Evolutionary conservation across 2,888 invertebrate species (phyloP).

Genomic region (Sturmia bella): DNA sequence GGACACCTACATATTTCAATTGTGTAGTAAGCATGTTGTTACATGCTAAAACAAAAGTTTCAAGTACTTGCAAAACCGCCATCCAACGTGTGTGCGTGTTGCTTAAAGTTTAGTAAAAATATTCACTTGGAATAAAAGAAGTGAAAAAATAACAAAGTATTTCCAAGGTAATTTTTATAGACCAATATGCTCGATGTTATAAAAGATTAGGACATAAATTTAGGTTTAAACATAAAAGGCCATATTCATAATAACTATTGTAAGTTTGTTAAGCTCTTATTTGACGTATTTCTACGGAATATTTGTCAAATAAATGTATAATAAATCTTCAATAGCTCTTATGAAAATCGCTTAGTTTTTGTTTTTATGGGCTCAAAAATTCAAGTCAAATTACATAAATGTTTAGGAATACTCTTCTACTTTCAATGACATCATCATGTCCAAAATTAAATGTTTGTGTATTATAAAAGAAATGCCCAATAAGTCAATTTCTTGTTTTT

Average conservation of each 20-base stretch:
- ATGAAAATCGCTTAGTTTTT: slow-evolving; percentile 40
- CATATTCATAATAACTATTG: too few species aligned
- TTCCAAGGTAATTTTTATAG: slow-evolving; percentile 9
- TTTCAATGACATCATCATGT: slow-evolving; percentile 60
- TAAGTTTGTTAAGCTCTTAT: too few species aligned
- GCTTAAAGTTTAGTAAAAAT: background rate
- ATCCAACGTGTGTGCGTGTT: slow-evolving; percentile 25
- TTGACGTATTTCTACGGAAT: too few species aligned
- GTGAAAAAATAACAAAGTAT: slow-evolving; percentile 23
- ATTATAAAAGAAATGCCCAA: slow-evolving; percentile 16
- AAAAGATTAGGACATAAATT: too few species aligned
- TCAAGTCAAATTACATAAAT: slow-evolving; percentile 14
- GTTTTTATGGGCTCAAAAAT: slow-evolving; percentile 13
- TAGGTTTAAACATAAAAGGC: background rate
- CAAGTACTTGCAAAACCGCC: too few species aligned
- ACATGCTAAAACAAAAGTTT: too few species aligned
- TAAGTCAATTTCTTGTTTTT: slow-evolving; percentile 17
- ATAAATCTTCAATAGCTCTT: too few species aligned
- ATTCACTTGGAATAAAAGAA: slow-evolving; percentile 18
- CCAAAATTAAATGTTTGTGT: slow-evolving; percentile 26
- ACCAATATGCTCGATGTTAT: too few species aligned
- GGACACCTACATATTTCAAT: too few species aligned
- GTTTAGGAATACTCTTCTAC: slow-evolving; percentile 13
- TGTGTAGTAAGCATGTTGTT: too few species aligned
- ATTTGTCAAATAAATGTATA: too few species aligned